These are phyloP conservation scores for Adrianichthys oophorus DNA, from an alignment of 2,797 vertebrate genomes.

Conservation along the genomic window DNA sequence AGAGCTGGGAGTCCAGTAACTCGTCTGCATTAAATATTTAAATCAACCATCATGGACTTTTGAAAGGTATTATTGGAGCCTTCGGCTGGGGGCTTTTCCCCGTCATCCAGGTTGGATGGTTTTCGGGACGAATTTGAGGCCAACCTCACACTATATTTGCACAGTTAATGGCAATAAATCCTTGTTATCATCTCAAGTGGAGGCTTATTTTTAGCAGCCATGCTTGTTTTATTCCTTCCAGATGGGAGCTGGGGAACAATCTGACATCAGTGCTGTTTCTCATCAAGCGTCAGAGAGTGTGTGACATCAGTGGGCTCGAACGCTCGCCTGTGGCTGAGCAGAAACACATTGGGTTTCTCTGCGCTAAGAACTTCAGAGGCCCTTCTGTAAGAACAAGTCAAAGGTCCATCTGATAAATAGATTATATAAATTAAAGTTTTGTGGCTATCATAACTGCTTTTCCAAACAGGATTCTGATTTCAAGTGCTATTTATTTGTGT, in stretches of 20 bases:
- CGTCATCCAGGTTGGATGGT: constrained; percentile 51
- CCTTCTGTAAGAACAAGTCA: constrained; percentile 20
- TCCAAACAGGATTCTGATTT: constrained; percentile 22
- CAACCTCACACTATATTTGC: constrained; percentile 60
- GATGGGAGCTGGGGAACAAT: constrained; percentile 62
- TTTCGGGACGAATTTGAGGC: constrained; percentile 53
- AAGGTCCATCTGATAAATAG: constrained; percentile 47
- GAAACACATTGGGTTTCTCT: constrained; percentile 28
- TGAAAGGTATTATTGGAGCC: constrained; percentile 38
- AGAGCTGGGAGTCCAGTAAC: constrained; percentile 41
- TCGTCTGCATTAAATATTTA: constrained; percentile 63
- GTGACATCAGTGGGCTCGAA: constrained; percentile 65
- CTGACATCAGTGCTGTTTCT: constrained; percentile 65
- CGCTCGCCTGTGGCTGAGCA: constrained; percentile 22
- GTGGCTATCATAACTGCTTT: constrained; percentile 12
- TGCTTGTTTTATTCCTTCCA: constrained; percentile 73
- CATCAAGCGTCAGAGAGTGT: constrained; percentile 55
- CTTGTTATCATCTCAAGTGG: constrained; percentile 69
- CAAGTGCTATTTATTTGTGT: constrained; percentile 32
- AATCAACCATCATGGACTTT: constrained; percentile 43
- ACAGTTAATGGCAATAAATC: constrained; percentile 69
- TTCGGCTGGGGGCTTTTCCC: constrained; percentile 30
- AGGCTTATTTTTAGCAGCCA: constrained; percentile 72
- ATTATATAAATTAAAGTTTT: constrained; percentile 45
- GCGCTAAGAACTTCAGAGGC: background rate